Percentiles rank a stretch among this genome's conserved stretches.
phyloP scores from a whole-genome alignment of 1,140 invertebrate species.

The Hesperophylax magnus region DNA sequence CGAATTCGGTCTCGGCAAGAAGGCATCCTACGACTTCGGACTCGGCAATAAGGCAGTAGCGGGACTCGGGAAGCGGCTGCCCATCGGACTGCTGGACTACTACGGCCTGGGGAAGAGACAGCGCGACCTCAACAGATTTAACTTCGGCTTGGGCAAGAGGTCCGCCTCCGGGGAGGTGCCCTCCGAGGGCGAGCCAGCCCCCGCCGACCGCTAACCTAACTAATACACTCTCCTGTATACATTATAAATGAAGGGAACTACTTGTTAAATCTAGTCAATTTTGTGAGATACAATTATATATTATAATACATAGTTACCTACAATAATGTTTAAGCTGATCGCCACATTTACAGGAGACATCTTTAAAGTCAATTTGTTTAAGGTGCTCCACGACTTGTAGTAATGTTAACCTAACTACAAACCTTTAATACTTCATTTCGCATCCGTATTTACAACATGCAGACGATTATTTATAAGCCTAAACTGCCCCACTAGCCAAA shows the following conservation, averaged over 20 bases:
- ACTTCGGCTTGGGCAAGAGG: constrained; percentile 60
- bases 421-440: too few relatives aligned
- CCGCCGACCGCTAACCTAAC: not conserved
- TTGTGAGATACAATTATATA: constrained; percentile 14
- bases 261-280: constrained; percentile 33
- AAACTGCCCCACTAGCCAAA: too few relatives aligned
- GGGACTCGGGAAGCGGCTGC: constrained; percentile 67
- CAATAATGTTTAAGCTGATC: constrained; percentile 1
- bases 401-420: too few relatives aligned
- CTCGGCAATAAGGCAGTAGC: constrained; percentile 64
- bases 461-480: too few relatives aligned
- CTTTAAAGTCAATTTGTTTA: constrained; percentile 31
- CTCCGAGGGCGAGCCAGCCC: not conserved
- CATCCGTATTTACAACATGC: too few relatives aligned
- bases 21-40: constrained; percentile 65
- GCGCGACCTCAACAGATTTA: constrained; percentile 56
- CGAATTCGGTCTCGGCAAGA: constrained; percentile 65
- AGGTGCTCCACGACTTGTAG: constrained; percentile 4
- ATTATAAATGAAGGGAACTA: constrained; percentile 3
- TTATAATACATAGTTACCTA: too few relatives aligned
- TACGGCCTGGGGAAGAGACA: constrained; percentile 66
- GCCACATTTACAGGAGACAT: constrained; percentile 19
- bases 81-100: constrained; percentile 51
- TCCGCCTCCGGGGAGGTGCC: not conserved
- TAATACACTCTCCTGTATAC: not conserved